These are phyloP conservation scores for Trissolcus basalis DNA, from an alignment of 1,140 invertebrate species.

Conservation along the genomic window DNA sequence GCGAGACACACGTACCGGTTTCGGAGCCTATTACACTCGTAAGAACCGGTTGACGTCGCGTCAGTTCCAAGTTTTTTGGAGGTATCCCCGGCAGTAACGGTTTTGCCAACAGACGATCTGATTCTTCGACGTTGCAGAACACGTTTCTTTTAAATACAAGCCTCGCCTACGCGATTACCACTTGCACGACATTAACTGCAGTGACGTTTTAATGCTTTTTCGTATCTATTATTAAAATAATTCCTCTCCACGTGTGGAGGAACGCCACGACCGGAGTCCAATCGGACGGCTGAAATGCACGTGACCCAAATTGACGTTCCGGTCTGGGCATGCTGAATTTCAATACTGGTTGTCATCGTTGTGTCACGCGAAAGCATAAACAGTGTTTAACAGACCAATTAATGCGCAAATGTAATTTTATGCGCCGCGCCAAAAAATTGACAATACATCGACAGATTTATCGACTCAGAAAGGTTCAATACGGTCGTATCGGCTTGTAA, in stretches of 20 bases:
- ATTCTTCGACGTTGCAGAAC: constrained; percentile 41
- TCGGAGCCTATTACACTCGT: constrained; percentile 27
- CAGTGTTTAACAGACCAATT: constrained; percentile 41
- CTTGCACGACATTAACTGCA: constrained; percentile 21
- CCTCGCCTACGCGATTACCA: constrained; percentile 36
- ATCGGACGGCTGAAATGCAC: constrained; percentile 22
- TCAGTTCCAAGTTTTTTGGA: constrained; percentile 47
- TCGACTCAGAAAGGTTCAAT: constrained; percentile 14
- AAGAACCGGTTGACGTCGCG: constrained; percentile 55
- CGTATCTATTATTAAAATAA: constrained; percentile 54
- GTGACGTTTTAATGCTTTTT: constrained; percentile 41
- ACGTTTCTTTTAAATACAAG: constrained; percentile 27
- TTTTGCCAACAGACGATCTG: constrained; percentile 33
- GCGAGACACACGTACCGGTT: constrained; percentile 44
- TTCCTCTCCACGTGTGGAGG: constrained; percentile 11
- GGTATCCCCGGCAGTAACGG: constrained; percentile 44
- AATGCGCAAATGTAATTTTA: constrained; percentile 19
- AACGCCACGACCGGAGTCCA: constrained; percentile 8
- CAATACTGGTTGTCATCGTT: constrained; percentile 27
- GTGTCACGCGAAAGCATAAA: constrained; percentile 32
- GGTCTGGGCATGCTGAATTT: constrained; percentile 31
- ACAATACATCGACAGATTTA: constrained; percentile 32
- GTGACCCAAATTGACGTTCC: constrained; percentile 50
- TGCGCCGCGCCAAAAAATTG: constrained; percentile 20
- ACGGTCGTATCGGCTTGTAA: no score